These are phyloP conservation scores for Malurus cyaneus DNA, from an alignment of 2,113 vertebrate species.

Conservation along the genomic window DNA sequence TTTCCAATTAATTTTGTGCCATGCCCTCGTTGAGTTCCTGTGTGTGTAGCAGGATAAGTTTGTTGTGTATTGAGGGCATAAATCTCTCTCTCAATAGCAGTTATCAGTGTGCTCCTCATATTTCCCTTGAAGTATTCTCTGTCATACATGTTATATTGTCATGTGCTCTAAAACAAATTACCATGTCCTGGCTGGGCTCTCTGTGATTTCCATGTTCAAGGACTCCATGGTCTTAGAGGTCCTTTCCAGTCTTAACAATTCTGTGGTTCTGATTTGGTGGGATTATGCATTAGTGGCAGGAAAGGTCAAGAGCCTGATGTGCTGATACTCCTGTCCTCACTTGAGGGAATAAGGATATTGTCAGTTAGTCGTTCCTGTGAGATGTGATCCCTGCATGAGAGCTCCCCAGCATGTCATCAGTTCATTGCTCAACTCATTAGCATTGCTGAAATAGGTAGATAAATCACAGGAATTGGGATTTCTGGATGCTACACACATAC, in stretches of 20 bases:
- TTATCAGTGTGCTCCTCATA: neutral
- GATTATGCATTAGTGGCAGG: neutral
- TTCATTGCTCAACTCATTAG: neutral
- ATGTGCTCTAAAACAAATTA: neutral
- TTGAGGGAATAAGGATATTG: neutral
- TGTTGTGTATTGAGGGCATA: neutral
- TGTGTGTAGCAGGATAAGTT: neutral
- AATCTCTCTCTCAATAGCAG: neutral
- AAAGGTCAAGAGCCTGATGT: neutral
- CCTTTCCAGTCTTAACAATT: neutral
- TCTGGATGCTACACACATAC: neutral
- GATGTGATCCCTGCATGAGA: neutral
- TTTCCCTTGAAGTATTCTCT: neutral
- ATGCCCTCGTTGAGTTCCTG: rapidly evolving
- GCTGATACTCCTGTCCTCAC: neutral
- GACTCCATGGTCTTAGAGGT: neutral
- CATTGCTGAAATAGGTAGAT: neutral
- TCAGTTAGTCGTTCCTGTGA: neutral
- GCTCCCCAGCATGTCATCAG: neutral
- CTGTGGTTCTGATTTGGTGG: neutral
- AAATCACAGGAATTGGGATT: neutral
- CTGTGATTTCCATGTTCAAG: neutral
- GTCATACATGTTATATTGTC: neutral
- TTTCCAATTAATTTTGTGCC: neutral
- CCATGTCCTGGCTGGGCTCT: neutral